Percentiles rank a stretch among this genome's conserved stretches.
phyloP scores from a whole-genome alignment of 2,797 vertebrate genomes.

The Mionectes olivaceus region DNA sequence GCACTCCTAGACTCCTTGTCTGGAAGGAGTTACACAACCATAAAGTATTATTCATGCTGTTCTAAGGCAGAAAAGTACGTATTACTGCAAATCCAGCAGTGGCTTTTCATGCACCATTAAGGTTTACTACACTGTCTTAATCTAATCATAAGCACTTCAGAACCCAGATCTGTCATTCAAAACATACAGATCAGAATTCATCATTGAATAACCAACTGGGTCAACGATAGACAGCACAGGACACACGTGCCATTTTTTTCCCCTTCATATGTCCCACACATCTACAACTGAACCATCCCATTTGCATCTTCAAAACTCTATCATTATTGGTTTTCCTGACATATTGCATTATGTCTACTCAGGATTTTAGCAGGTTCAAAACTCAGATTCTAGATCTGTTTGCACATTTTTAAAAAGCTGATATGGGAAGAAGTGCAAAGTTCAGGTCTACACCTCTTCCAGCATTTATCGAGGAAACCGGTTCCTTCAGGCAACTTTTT shows the following conservation, averaged over 20 bases:
- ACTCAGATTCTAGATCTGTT: neutral
- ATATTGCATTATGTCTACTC: neutral
- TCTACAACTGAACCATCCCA: neutral
- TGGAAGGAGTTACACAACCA: slow-evolving; percentile 58
- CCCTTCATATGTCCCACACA: neutral
- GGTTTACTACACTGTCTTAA: slow-evolving; percentile 60
- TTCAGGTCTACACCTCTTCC: slow-evolving; percentile 11
- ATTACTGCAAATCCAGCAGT: slow-evolving; percentile 62
- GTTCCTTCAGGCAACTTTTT: slow-evolving; percentile 33
- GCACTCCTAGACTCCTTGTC: slow-evolving; percentile 34
- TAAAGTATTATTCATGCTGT: slow-evolving; percentile 56
- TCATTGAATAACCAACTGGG: slow-evolving; percentile 51
- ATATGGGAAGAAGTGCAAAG: neutral
- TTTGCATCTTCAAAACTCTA: neutral
- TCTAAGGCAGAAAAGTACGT: slow-evolving; percentile 52
- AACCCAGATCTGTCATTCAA: slow-evolving; percentile 51
- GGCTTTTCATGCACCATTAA: slow-evolving; percentile 64
- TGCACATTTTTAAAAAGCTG: neutral
- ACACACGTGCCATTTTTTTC: neutral
- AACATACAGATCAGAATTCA: slow-evolving; percentile 45
- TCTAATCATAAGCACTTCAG: slow-evolving; percentile 65
- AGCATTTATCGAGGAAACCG: neutral
- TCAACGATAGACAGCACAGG: neutral
- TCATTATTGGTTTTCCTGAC: neutral
- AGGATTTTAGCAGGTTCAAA: slow-evolving; percentile 24